A percentile compares a stretch with the other conserved stretches of the same genome.
Evolutionary conservation across 2,113 vertebrate species (phyloP).

Genomic region (Microtus richardsoni): DNA sequence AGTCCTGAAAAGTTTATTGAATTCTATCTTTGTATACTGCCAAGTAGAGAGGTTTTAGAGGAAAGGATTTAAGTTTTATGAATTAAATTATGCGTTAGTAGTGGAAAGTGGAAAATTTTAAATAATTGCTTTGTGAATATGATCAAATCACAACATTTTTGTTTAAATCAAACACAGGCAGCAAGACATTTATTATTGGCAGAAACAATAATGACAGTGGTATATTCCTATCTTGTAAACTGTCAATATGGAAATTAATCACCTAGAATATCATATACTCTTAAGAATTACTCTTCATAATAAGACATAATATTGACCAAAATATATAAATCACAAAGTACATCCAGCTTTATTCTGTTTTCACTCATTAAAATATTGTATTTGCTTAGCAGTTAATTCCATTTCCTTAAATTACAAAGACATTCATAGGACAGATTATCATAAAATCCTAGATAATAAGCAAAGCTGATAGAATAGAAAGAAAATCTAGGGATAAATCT

Average conservation of each 20-base stretch:
- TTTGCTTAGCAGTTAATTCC: background rate
- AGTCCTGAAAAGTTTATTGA: background rate
- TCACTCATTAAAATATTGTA: background rate
- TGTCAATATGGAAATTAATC: background rate
- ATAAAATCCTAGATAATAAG: background rate
- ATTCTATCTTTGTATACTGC: background rate
- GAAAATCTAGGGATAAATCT: background rate
- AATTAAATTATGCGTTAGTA: background rate
- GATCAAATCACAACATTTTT: background rate
- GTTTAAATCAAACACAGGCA: background rate
- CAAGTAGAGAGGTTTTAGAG: conserved; percentile 17
- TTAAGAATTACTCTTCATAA: background rate
- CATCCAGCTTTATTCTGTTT: background rate
- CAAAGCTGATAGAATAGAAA: background rate
- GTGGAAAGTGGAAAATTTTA: conserved; percentile 25
- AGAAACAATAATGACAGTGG: background rate
- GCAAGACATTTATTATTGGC: background rate
- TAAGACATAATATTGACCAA: background rate
- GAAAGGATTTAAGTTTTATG: background rate
- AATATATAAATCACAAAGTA: background rate
- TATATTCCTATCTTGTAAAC: background rate
- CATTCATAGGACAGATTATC: background rate
- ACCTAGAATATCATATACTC: background rate
- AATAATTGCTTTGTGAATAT: background rate
- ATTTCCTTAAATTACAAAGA: background rate